Evolutionary conservation across 2,888 invertebrate species (phyloP).

Genomic region (Theretra japonica): DNA sequence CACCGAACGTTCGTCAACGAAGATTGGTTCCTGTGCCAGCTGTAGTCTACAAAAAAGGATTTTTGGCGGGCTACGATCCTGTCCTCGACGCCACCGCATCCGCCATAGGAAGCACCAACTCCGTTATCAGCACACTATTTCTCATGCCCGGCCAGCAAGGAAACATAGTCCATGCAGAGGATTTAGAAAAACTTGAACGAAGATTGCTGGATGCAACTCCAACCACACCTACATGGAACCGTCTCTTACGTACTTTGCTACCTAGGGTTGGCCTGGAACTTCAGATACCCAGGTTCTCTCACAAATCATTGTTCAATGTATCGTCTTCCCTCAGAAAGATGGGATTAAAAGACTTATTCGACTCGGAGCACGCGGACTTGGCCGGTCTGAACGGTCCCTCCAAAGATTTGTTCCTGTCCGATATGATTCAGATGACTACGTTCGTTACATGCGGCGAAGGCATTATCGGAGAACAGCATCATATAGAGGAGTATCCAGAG

Average conservation of each 20-base stretch:
- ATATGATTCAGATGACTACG: slow-evolving; percentile 92
- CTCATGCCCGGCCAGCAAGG: slow-evolving; percentile 95
- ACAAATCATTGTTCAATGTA: slow-evolving; percentile 92
- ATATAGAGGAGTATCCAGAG: slow-evolving; percentile 92
- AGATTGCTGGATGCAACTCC: slow-evolving; percentile 88
- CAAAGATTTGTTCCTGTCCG: slow-evolving; percentile 92
- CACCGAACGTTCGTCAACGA: slow-evolving; percentile 91
- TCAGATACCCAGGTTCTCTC: slow-evolving; percentile 93
- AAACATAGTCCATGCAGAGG: slow-evolving; percentile 91
- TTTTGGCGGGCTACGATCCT: slow-evolving; percentile 94
- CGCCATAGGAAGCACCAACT: slow-evolving; percentile 89
- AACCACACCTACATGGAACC: slow-evolving; percentile 89
- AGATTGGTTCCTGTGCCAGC: slow-evolving; percentile 93
- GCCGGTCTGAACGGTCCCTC: slow-evolving; percentile 92
- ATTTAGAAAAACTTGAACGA: slow-evolving; percentile 89
- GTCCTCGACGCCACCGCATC: slow-evolving; percentile 93
- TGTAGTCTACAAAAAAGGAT: slow-evolving; percentile 90
- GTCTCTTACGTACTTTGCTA: slow-evolving; percentile 89
- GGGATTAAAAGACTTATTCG: slow-evolving; percentile 92
- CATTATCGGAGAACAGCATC: slow-evolving; percentile 89
- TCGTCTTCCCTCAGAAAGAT: slow-evolving; percentile 91
- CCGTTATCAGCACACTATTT: slow-evolving; percentile 91
- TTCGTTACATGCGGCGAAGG: slow-evolving; percentile 93
- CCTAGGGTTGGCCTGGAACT: slow-evolving; percentile 91
- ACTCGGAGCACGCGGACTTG: slow-evolving; percentile 90